phyloP scores from a whole-genome alignment of 2,888 invertebrate species.

The Perdita meconis region DNA sequence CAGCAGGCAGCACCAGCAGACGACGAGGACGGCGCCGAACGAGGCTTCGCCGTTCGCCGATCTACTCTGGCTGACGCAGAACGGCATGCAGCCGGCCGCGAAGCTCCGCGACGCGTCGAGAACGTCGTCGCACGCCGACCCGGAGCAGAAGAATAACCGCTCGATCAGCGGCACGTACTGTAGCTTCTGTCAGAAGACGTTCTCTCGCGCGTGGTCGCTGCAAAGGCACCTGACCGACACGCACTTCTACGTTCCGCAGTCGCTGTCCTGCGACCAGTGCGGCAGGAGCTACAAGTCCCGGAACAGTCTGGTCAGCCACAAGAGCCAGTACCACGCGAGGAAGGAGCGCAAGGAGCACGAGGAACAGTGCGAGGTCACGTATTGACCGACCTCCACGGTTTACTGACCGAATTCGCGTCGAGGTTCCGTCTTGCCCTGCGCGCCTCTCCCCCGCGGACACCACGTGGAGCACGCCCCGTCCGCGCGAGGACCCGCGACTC shows the following conservation, averaged over 20 bases:
- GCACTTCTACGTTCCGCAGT: conserved; percentile 85
- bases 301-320: conserved; percentile 85
- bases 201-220: conserved; percentile 85
- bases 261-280: conserved; percentile 84
- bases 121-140: conserved; percentile 36
- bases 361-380: conserved; percentile 73
- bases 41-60: conserved; percentile 47
- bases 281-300: conserved; percentile 85
- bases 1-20: conserved; percentile 44
- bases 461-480: conserved; percentile 11
- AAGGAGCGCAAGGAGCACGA: conserved; percentile 79
- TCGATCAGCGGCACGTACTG: conserved; percentile 79
- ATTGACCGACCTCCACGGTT: conserved; percentile 62
- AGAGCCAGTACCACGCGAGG: conserved; percentile 84
- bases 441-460: not conserved
- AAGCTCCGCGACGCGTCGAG: conserved; percentile 50
- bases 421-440: conserved; percentile 20
- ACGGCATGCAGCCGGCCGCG: conserved; percentile 49
- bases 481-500: conserved; percentile 13
- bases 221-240: conserved; percentile 85
- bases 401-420: conserved; percentile 46
- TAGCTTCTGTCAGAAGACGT: conserved; percentile 84
- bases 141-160: conserved; percentile 57
- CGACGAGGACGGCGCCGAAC: conserved; percentile 23
- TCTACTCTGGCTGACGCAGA: conserved; percentile 62